phyloP scores from a whole-genome alignment of 2,113 vertebrate species.

The Probosciger aterrimus region DNA sequence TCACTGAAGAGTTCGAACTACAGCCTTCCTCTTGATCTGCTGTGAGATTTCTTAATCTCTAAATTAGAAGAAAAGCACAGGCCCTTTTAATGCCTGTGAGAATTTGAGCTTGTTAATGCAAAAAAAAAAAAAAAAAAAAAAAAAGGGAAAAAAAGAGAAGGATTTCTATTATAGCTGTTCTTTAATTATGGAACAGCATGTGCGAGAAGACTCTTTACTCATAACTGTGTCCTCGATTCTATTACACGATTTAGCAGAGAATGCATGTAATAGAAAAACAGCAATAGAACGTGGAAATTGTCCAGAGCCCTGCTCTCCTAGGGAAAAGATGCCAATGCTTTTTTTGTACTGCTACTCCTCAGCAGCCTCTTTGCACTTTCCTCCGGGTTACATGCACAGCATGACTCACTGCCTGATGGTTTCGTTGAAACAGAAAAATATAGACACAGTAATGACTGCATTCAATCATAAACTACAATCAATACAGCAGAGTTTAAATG shows the following conservation, averaged over 20 bases:
- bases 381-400: constrained; percentile 55
- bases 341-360: constrained; percentile 49
- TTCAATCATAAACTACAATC: constrained; percentile 57
- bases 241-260: constrained; percentile 13
- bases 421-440: constrained; percentile 63
- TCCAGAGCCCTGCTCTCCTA: constrained; percentile 54
- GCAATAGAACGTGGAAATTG: constrained; percentile 52
- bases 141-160: neutral
- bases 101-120: constrained; percentile 53
- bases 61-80: constrained; percentile 58
- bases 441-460: constrained; percentile 51
- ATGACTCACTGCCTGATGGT: constrained; percentile 61
- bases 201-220: constrained; percentile 46
- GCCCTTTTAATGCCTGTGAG: constrained; percentile 55
- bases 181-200: constrained; percentile 71
- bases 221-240: constrained; percentile 42
- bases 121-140: neutral
- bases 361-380: constrained; percentile 59
- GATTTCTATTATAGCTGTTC: constrained; percentile 55
- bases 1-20: constrained; percentile 13
- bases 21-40: constrained; percentile 46
- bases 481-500: constrained; percentile 45
- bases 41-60: constrained; percentile 42
- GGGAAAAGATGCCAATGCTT: constrained; percentile 52
- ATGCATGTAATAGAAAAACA: constrained; percentile 50